Evolutionary conservation across 1,140 invertebrate genomes (phyloP), one percentile per base, ranked within the genome.

Genomic region (Papilio glaucus): DNA sequence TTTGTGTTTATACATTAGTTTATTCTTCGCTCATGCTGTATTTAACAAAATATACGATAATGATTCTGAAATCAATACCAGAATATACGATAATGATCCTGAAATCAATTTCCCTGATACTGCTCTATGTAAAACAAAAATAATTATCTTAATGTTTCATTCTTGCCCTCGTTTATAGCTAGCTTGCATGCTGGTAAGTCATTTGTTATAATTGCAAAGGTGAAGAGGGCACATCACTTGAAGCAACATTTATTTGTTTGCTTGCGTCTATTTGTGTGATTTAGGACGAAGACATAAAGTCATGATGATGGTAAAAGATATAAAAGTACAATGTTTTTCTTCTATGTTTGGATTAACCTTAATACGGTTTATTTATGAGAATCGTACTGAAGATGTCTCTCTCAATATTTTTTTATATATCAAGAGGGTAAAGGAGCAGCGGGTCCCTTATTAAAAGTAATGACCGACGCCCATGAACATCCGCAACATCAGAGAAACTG

Each of bases 151-250:
- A 49, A 49, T 49, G 15, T 6, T 18, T 24, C 49, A 24, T 26
- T 53, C 49, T 53, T 53, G 49, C 49, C 49, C 18, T 53, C 49
- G 0, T 63, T 63, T 63, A 63, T 39, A 18, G 61, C 61, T 13
- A 39, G 61, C 15, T 63, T 39, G 61, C 61, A 63, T 63, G 61
- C 33, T 63, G 13, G 33, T 39, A 53, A 24, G 49, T 53, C 49
- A 26, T 53, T 53, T 53, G 49, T 53, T 53, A 53, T 53, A 53
- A 53, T 53, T 53, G 49, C 49, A 53, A 53, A 53, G 21, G 49
- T 53, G 49, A 53, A 53, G 3, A 53, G 49, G 49, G 21, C 49
- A 53, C 18, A 53, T 53, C 21, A 18, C 21, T 53, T 53, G 8
- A 10, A 24, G 21, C 49, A 33, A 33, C 6, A 33, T 33, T 53